Evolutionary conservation across 2,797 vertebrate genomes (phyloP), one percentile per base, ranked within the genome.

Genomic region (Poliocrania exsul): DNA sequence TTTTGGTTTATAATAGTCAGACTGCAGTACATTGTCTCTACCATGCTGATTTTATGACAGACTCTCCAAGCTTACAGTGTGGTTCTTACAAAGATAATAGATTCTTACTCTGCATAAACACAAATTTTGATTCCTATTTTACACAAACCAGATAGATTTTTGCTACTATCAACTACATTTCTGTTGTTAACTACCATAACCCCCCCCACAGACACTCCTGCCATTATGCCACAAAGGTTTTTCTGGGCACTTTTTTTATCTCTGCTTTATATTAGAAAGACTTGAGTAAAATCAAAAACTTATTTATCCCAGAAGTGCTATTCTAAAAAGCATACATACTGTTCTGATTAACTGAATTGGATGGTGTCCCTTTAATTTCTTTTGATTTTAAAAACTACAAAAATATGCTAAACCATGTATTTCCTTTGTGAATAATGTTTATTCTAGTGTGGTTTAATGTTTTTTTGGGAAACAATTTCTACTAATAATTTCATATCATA

Each of bases 381-480:
- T 92, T 74, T 66, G 5, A 56, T 66, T 81, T 60, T 16, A 17
- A 50, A 72, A 47, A 11, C 1, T 47, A 28, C 1, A 75, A 24
- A 77, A 69, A 38, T 40, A 23, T 1, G 1, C 4, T 2, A 71
- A 70, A 19, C 3, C 3, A 5, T 42, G 2, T 15, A 29, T 83
- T 67, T 84, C 40, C 10, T 23, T 71, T 51, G 25, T 84, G 5
- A 72, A 50, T 54, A 51, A 1, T 33, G 8, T 66, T 69, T 58
- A 60, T 58, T 80, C 31, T 58, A 26, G 16, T 42, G 13, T 80
- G 16, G 69, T 80, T 95, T 88, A 18, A 61, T 42, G 42, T 53
- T 60, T 83, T 23, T 5, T 21, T 11, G 11, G 31, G 16, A n/a
- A 87, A 75, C 8, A 35, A 4, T 1, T 1, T 8, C 20, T 60